A percentile compares a stretch with the other conserved stretches of the same genome.
Evolutionary conservation across 2,113 vertebrate species (phyloP).

Genomic region (Ivindomyrus marchei): DNA sequence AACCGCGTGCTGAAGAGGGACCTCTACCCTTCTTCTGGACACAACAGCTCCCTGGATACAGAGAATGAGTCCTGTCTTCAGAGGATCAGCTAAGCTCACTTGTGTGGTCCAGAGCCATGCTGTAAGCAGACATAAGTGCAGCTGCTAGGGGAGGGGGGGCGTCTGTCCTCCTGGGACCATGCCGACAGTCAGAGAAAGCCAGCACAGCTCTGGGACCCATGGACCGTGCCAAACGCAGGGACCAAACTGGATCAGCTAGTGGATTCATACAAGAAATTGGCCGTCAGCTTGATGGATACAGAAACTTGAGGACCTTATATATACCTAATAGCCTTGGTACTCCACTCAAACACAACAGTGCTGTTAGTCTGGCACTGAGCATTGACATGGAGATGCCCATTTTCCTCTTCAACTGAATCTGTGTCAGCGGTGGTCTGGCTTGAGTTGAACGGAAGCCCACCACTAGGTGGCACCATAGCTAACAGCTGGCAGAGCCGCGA

Average conservation of each 20-base stretch:
- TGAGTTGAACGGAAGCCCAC: background rate
- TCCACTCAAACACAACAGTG: background rate
- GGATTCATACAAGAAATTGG: slow-evolving; percentile 2
- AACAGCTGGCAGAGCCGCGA: background rate
- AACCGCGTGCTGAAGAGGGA: slow-evolving; percentile 71
- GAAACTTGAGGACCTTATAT: slow-evolving; percentile 12
- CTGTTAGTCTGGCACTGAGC: background rate
- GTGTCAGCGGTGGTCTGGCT: background rate
- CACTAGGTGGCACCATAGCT: background rate
- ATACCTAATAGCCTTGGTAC: slow-evolving; percentile 14
- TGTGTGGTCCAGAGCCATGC: background rate
- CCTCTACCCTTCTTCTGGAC: slow-evolving; percentile 70
- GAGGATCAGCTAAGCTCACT: slow-evolving; percentile 60
- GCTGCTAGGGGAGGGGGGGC: background rate
- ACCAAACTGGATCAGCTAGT: slow-evolving; percentile 32
- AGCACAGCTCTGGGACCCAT: slow-evolving; percentile 35
- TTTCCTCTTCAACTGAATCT: background rate
- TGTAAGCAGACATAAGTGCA: background rate
- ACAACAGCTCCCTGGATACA: slow-evolving; percentile 71
- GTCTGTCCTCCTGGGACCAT: background rate
- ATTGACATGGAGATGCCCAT: background rate
- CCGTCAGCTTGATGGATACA: slow-evolving; percentile 15
- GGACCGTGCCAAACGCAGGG: slow-evolving; percentile 12
- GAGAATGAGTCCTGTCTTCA: slow-evolving; percentile 77
- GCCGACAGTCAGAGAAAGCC: background rate